A percentile compares a stretch with the other conserved stretches of the same genome.
Evolutionary conservation across 2,113 vertebrate genomes (phyloP).

Genomic region (Cavia aperea): DNA sequence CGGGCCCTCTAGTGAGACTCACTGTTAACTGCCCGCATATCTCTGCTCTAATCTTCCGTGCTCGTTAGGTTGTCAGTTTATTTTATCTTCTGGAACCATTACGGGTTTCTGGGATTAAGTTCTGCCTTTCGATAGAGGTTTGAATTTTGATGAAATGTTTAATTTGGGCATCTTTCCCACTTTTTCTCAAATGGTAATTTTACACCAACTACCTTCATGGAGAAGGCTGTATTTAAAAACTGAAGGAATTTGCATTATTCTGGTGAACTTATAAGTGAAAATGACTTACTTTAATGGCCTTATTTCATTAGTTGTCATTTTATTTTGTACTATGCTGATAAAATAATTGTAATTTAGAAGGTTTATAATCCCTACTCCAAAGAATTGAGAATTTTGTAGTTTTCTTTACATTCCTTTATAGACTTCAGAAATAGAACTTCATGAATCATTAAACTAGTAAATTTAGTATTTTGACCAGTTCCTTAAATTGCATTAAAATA

Average conservation of each 20-base stretch:
- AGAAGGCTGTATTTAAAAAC: background rate
- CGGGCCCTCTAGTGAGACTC: background rate
- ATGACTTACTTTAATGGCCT: conserved; percentile 41
- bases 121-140: conserved; percentile 1
- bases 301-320: conserved; percentile 32
- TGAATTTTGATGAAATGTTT: conserved; percentile 40
- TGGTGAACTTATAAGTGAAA: conserved; percentile 5
- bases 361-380: background rate
- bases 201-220: background rate
- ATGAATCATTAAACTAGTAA: background rate
- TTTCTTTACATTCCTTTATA: background rate
- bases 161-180: background rate
- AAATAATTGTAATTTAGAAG: background rate
- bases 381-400: background rate
- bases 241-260: conserved; percentile 17
- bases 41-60: background rate
- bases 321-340: conserved; percentile 43
- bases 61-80: background rate
- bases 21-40: background rate
- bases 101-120: conserved; percentile 7
- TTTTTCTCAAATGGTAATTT: conserved; percentile 19
- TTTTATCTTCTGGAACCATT: background rate
- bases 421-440: background rate
- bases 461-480: conserved; percentile 13
- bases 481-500: background rate